Conservation (phyloP, 2,113 vertebrate genomes). For the Oreocharis arfaki region DNA sequence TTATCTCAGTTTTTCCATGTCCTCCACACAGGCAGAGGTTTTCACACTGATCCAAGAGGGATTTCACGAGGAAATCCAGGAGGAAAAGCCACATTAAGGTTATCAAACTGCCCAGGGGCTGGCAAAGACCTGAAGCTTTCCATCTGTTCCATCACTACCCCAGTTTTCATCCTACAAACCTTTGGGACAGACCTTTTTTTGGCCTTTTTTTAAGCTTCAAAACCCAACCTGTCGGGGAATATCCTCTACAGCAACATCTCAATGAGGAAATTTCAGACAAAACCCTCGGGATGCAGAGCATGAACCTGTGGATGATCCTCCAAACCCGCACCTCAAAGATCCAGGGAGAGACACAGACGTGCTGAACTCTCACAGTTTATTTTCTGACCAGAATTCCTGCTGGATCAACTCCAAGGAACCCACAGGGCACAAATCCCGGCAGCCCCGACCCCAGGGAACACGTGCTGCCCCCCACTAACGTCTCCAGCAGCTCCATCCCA, state of each 20-base stretch:
- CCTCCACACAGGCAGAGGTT: not conserved
- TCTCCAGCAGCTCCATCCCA: not conserved
- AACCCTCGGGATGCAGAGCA: not conserved
- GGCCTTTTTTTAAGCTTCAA: not conserved
- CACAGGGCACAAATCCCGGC: fast-evolving
- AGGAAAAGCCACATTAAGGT: not conserved
- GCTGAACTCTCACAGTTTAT: not conserved
- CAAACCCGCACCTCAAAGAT: not conserved
- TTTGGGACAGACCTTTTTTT: not conserved
- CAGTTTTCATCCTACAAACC: not conserved
- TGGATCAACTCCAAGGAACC: not conserved
- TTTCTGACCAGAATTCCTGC: not conserved
- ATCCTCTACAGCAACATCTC: fast-evolving
- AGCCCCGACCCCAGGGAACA: not conserved
- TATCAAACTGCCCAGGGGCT: not conserved
- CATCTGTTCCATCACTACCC: too few species aligned
- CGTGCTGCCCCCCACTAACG: not conserved
- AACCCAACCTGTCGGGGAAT: not conserved
- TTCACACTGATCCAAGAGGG: not conserved
- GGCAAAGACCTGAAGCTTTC: not conserved
- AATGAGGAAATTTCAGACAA: not conserved
- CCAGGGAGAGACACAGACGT: not conserved
- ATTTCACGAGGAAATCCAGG: not conserved
- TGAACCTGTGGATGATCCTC: not conserved
- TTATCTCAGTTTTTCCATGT: not conserved